Evolutionary conservation across 2,113 vertebrate species (phyloP), one percentile per base, ranked within the genome.

Genomic region (Poicephalus meyeri): DNA sequence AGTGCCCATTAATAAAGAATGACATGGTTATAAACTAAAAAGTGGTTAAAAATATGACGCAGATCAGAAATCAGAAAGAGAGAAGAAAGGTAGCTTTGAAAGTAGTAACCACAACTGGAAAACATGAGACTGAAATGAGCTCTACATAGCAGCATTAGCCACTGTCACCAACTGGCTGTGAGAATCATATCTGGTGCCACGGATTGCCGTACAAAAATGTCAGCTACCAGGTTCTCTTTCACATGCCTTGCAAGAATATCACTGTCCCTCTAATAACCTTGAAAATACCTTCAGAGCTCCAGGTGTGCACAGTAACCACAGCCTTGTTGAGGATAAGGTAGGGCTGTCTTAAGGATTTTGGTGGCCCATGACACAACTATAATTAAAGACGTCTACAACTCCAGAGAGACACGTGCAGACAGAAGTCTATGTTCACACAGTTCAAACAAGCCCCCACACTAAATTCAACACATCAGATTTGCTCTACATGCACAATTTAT

Each of bases 111-210:
- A 39, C 6, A n/a, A 7, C 13, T 49, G n/a, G 49, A 86, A 94
- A 55, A 35, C 12, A 29, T 1, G 31, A 87, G 53, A 50, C 28
- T 37, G 39, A 68, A 80, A 23, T 10, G 13, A 79, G 26, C 29
- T 74, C 26, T 42, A 2, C 9, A 21, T 3, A 44, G 39, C 76
- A 16, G 33, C 8, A 42, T 15, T 39, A 68, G 49, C 12, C 11
- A 8, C 44, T 77, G 16, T 31, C 20, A 9, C 70, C 25, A 35
- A 4, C 13, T 11, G 55, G 12, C 23, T 33, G 20, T 0, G 1
- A 81, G 42, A 47, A 42, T 49, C 1, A 0, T 3, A 31, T 11
- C 37, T 74, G 49, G 13, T 39, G 33, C 56, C 0, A 0, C 5
- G 65, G 50, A 37, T 2, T 79, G 31, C 29, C 25, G 37, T 6